These are phyloP conservation scores for Ammospiza nelsoni DNA, from an alignment of 2,113 vertebrate species.

Conservation along the genomic window DNA sequence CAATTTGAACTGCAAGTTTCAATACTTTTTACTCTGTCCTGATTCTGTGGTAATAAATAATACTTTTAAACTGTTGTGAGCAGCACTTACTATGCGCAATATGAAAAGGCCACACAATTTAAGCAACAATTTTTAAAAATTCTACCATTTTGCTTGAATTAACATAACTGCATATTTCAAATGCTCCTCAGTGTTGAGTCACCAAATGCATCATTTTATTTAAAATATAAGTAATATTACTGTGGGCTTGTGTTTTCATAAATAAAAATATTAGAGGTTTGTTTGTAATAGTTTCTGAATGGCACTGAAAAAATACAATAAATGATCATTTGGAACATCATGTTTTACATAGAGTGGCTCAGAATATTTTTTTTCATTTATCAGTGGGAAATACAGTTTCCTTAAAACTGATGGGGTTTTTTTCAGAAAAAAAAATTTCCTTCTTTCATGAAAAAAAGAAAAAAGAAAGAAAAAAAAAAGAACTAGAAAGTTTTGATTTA, in stretches of 20 bases:
- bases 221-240: not conserved
- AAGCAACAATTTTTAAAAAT: not conserved
- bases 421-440: not conserved
- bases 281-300: conserved; percentile 44
- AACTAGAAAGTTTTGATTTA: not conserved
- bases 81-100: not conserved
- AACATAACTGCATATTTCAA: not conserved
- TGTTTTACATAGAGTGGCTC: conserved; percentile 4
- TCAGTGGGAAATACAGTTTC: not conserved
- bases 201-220: conserved; percentile 13
- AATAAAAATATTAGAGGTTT: not conserved
- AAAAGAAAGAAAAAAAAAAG: no score
- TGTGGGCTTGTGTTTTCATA: not conserved
- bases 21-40: not conserved
- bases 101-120: not conserved
- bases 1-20: not conserved
- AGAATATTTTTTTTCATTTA: not conserved
- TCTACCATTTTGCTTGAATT: not conserved
- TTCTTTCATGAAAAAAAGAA: not conserved
- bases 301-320: conserved; percentile 37
- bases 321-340: conserved; percentile 12
- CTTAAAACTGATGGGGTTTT: not conserved
- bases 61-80: not conserved
- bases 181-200: not conserved
- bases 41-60: not conserved